These are phyloP conservation scores for Gavia stellata DNA, from an alignment of 2,113 vertebrate species.

Conservation along the genomic window DNA sequence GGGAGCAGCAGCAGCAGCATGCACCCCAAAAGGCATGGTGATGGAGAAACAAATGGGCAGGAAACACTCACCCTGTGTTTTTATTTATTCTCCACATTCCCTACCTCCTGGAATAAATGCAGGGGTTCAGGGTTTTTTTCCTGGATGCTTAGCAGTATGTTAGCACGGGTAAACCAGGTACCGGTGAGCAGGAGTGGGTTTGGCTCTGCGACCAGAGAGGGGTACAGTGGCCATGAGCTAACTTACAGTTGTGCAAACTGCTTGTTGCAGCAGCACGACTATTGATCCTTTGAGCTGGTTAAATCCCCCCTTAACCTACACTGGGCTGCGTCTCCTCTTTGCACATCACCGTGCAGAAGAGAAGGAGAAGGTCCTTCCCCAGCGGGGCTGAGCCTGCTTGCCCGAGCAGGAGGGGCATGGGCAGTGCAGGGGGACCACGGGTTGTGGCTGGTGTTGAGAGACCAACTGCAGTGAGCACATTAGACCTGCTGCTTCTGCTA, in stretches of 20 bases:
- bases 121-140: background rate
- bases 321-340: background rate
- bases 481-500: background rate
- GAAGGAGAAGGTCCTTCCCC: background rate
- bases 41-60: background rate
- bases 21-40: background rate
- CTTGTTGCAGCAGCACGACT: background rate
- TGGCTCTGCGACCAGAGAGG: background rate
- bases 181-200: background rate
- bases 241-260: background rate
- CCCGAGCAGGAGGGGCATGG: background rate
- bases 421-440: background rate
- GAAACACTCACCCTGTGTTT: background rate
- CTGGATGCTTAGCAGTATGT: background rate
- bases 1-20: background rate
- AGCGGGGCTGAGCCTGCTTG: accelerated
- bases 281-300: background rate
- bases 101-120: background rate
- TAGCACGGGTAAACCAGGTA: background rate
- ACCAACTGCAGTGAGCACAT: accelerated
- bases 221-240: background rate
- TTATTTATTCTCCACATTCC: background rate
- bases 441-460: background rate
- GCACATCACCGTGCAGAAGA: background rate
- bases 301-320: background rate